Evolutionary conservation across 2,888 invertebrate species (phyloP).

Genomic region (Cylloceria caligata): DNA sequence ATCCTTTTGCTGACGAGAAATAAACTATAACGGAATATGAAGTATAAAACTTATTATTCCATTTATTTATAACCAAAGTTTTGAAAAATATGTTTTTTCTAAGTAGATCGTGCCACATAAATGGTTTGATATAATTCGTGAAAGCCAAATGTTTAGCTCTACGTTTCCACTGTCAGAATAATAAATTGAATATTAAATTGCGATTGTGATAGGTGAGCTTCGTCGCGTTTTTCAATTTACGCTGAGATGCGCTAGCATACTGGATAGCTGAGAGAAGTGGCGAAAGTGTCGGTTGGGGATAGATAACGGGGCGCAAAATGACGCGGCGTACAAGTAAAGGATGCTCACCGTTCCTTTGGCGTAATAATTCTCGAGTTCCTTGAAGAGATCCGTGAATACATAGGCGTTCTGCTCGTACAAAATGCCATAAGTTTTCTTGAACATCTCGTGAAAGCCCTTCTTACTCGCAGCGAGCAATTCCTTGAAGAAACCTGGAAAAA

Average conservation of each 20-base stretch:
- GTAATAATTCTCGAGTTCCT: conserved; percentile 95
- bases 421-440: conserved; percentile 97
- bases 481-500: conserved; percentile 93
- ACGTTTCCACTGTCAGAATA: conserved; percentile 39
- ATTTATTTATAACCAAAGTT: too few species aligned
- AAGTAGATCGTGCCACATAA: background rate
- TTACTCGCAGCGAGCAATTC: conserved; percentile 93
- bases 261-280: conserved; percentile 24
- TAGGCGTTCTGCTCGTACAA: conserved; percentile 97
- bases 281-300: conserved; percentile 12
- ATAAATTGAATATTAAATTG: conserved; percentile 61
- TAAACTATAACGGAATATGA: too few species aligned
- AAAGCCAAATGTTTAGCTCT: conserved; percentile 16
- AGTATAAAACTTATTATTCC: too few species aligned
- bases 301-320: conserved; percentile 34
- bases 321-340: conserved; percentile 74
- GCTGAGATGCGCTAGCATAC: background rate
- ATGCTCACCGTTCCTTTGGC: conserved; percentile 87
- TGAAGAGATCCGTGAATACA: conserved; percentile 96
- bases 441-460: conserved; percentile 97
- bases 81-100: too few species aligned
- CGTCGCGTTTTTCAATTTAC: conserved; percentile 61
- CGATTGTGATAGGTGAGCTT: conserved; percentile 42
- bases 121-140: background rate
- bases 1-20: too few species aligned